Conservation (phyloP, 2,797 vertebrate genomes). For the Prunella strophiata region DNA sequence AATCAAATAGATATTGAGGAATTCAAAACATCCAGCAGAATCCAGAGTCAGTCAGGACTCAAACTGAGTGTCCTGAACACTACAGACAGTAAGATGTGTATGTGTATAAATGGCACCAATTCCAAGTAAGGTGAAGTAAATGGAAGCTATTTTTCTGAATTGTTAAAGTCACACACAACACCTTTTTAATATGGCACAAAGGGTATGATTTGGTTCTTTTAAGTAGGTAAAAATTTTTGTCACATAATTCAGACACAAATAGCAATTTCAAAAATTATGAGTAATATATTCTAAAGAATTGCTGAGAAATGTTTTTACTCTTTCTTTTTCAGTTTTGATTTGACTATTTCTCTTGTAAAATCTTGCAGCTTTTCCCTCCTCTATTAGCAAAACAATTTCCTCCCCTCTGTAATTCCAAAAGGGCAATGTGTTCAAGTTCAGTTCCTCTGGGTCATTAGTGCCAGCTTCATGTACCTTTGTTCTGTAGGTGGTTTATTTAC, state of each 20-base stretch:
- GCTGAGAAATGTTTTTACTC: neutral
- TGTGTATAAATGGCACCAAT: neutral
- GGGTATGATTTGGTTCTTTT: neutral
- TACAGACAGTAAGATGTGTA: neutral
- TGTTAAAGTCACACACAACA: neutral
- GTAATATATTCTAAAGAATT: neutral
- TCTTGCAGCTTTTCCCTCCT: neutral
- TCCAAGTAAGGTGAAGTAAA: neutral
- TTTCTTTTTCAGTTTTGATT: neutral
- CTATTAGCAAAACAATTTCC: conserved; percentile 2
- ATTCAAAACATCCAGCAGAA: neutral
- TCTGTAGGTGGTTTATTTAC: conserved; percentile 44
- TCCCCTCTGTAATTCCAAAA: conserved; percentile 39
- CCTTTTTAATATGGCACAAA: neutral
- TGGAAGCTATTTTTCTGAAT: neutral
- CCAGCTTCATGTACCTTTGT: conserved; percentile 36
- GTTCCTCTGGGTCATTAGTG: neutral
- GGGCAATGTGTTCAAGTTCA: conserved; percentile 50
- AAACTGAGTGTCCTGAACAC: neutral
- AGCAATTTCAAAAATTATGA: neutral
- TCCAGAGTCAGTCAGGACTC: neutral
- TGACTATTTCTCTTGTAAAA: neutral
- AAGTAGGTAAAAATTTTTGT: neutral
- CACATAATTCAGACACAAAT: neutral
- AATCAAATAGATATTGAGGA: neutral